Percentiles rank a stretch among this genome's conserved stretches.
Evolutionary conservation across 2,888 invertebrate genomes (phyloP).

Genomic region (Nezara viridula): DNA sequence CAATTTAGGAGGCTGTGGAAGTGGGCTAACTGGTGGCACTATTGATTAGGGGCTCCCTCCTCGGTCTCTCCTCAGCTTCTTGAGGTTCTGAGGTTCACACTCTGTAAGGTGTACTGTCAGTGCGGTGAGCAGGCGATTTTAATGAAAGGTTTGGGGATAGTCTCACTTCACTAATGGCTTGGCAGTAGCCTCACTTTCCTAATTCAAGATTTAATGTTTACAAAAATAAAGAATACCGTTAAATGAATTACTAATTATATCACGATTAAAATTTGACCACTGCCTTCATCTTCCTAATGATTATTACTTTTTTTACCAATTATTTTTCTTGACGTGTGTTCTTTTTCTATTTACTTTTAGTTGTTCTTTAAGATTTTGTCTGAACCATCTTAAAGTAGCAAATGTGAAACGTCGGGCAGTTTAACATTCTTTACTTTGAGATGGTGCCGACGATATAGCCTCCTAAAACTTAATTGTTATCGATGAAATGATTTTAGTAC

Average conservation of each 20-base stretch:
- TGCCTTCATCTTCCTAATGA: neutral
- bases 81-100: neutral
- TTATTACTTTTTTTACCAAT: neutral
- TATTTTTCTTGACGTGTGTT: neutral
- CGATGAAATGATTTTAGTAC: too few relatives aligned
- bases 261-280: neutral
- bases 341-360: neutral
- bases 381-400: too few relatives aligned
- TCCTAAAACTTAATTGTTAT: too few relatives aligned
- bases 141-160: neutral
- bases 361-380: neutral
- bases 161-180: neutral
- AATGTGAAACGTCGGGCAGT: too few relatives aligned
- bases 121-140: neutral
- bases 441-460: too few relatives aligned
- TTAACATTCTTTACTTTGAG: too few relatives aligned
- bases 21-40: neutral
- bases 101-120: neutral
- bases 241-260: neutral
- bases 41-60: neutral
- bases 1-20: slow-evolving; percentile 7
- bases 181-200: neutral
- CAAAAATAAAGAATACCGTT: neutral
- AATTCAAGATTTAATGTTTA: neutral
- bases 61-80: neutral